Base-by-base conservation (phyloP, 2,797 vertebrate genomes). In the Oceanodroma leucorhoa region DNA sequence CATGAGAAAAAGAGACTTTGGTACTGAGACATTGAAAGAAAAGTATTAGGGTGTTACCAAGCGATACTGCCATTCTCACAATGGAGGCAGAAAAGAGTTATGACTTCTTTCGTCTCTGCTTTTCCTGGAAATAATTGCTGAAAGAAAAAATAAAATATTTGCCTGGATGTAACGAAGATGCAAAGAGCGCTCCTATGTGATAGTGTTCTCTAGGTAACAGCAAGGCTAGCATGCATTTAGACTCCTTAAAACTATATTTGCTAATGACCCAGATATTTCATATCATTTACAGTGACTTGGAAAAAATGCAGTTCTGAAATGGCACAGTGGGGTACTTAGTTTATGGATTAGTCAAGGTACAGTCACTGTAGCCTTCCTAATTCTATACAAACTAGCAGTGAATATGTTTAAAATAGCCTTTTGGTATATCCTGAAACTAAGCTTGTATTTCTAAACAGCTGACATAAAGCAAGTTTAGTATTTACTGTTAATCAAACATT, bases 51-150 rank as follows among this genome's bases (percentile, higher is more conserved):
- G 36, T 65, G 27, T 70, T 66, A 36, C 21, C 16, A 45, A 36
- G 29, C 2, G 3, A 26, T 79, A 21, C 15, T 78, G n/a, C 22
- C 23, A 1, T 88, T 89, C 60, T 85, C 9, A 18, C 64, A 41
- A 38, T 10, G 22, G 29, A 64, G 36, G 40, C 45, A 40, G 50
- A 55, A 54, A 11, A 61, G 62, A 46, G 29, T 73, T 81, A 36
- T 2, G 14, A 18, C 34, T 73, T 65, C 11, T 45, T 71, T 75
- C 30, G 46, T 84, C 58, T 62, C 38, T 78, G 58, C 27, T 86
- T 79, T 87, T 91, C 54, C 85, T 94, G 55, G 43, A 95, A 82
- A 70, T 72, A 94, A 71, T 78, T 81, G n/a, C 22, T n/a, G 40
- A 58, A 81, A 57, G 50, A 40, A 69, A 38, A 94, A 80, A 29